These are phyloP conservation scores for Drosophila infuscata DNA, from an alignment of 2,888 invertebrate species.

Conservation along the genomic window DNA sequence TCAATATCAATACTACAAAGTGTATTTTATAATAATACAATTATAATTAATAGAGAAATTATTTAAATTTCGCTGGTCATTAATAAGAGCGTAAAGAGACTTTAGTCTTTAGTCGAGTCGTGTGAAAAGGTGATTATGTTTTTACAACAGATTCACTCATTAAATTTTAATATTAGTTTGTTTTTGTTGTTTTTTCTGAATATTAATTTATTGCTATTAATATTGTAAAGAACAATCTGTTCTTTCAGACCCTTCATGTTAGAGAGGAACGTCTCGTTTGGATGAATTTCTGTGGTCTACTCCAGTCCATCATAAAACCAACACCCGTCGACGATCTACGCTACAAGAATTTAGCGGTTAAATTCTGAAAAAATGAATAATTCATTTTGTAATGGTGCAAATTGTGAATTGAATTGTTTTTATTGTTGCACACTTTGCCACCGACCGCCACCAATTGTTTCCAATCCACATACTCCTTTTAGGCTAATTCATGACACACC, in stretches of 20 bases:
- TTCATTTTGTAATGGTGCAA: constrained; percentile 79
- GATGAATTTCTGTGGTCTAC: constrained; percentile 47
- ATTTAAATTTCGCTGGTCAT: not conserved
- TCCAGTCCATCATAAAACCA: constrained; percentile 30
- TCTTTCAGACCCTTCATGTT: constrained; percentile 47
- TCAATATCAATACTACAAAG: not conserved
- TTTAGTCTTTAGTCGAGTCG: not conserved
- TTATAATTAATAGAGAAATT: not conserved
- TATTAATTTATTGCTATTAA: not conserved
- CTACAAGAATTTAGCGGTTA: constrained; percentile 70
- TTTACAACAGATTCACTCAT: not conserved
- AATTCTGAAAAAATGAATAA: constrained; percentile 81
- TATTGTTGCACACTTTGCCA: constrained; percentile 52
- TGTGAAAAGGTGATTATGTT: not conserved
- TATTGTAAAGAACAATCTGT: not conserved
- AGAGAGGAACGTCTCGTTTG: constrained; percentile 50
- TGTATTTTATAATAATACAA: not conserved
- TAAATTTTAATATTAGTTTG: not conserved
- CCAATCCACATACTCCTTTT: constrained; percentile 39
- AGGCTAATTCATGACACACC: constrained; percentile 26
- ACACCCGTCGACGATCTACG: constrained; percentile 41
- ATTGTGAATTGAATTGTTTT: constrained; percentile 81
- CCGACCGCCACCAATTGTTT: constrained; percentile 33
- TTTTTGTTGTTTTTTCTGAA: not conserved
- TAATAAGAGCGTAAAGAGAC: not conserved